Percentiles rank a stretch among this genome's conserved stretches.
Evolutionary conservation across 2,888 invertebrate species (phyloP).

Genomic region (Drosophila ustulata): DNA sequence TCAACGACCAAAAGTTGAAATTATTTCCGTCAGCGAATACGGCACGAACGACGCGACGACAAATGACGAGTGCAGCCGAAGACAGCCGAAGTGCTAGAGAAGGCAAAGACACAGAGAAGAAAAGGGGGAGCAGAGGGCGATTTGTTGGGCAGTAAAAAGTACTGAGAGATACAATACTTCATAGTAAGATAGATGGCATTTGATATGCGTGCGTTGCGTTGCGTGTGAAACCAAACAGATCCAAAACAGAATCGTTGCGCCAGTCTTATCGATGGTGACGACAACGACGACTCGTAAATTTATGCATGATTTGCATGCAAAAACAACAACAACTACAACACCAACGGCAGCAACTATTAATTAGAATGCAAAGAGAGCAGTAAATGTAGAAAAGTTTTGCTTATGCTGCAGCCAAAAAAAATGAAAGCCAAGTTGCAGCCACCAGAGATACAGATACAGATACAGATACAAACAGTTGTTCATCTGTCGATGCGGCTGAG

Average conservation of each 20-base stretch:
- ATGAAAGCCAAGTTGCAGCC: constrained; percentile 17
- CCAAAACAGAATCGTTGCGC: constrained; percentile 15
- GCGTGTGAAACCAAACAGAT: constrained; percentile 47
- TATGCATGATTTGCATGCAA: constrained; percentile 70
- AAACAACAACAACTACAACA: constrained; percentile 36
- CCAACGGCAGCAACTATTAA: constrained; percentile 49
- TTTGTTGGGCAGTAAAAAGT: constrained; percentile 30
- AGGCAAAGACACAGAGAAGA: constrained; percentile 7
- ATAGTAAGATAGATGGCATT: constrained; percentile 47
- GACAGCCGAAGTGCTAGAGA: constrained; percentile 16
- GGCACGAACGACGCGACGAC: constrained; percentile 25
- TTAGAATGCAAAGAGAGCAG: constrained; percentile 54
- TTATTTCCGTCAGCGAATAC: constrained; percentile 63
- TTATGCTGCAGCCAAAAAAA: constrained; percentile 27
- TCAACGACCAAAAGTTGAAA: constrained; percentile 79
- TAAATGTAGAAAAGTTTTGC: constrained; percentile 25
- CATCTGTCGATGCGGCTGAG: constrained; percentile 19
- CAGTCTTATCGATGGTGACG: constrained; percentile 51
- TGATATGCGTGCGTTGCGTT: constrained; percentile 65
- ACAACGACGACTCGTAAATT: constrained; percentile 49
- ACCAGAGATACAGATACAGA: constrained; percentile 11
- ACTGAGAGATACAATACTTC: constrained; percentile 57
- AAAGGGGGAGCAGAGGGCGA: neutral
- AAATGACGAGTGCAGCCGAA: constrained; percentile 23
- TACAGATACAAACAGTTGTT: constrained; percentile 12